Conservation (phyloP, 2,113 vertebrate species). For the Tachysurus vachellii region DNA sequence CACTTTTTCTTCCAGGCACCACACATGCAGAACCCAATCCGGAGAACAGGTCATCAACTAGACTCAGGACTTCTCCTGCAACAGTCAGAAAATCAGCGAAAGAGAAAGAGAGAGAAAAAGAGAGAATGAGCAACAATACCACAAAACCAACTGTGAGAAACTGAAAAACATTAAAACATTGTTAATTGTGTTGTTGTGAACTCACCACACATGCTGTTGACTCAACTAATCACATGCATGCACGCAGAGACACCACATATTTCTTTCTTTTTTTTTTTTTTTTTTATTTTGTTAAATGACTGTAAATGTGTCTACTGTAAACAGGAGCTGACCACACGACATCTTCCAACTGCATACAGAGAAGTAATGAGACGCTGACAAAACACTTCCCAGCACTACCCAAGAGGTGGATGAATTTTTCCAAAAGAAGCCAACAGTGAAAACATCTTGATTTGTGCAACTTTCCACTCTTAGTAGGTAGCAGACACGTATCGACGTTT, state of each 20-base stretch:
- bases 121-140: not conserved
- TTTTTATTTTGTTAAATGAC: slow-evolving; percentile 5
- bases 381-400: slow-evolving; percentile 29
- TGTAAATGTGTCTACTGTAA: slow-evolving; percentile 58
- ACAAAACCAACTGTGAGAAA: slow-evolving; percentile 19
- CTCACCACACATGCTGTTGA: slow-evolving; percentile 13
- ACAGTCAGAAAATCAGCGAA: slow-evolving; percentile 47
- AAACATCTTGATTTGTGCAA: slow-evolving; percentile 20
- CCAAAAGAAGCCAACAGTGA: slow-evolving; percentile 10
- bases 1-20: slow-evolving; percentile 85
- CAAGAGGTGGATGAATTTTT: not conserved
- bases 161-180: slow-evolving; percentile 18
- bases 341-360: not conserved
- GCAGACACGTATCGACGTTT: slow-evolving; percentile 10
- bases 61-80: slow-evolving; percentile 92
- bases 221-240: slow-evolving; percentile 6
- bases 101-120: slow-evolving; percentile 26
- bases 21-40: slow-evolving; percentile 93
- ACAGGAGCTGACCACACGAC: slow-evolving; percentile 25
- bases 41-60: slow-evolving; percentile 93
- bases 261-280: slow-evolving; percentile 7
- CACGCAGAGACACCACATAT: slow-evolving; percentile 24
- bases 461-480: slow-evolving; percentile 1
- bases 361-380: slow-evolving; percentile 10
- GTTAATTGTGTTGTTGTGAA: slow-evolving; percentile 14